Conservation (phyloP, 2,888 invertebrate species). For the Leptopilina myrica region DNA sequence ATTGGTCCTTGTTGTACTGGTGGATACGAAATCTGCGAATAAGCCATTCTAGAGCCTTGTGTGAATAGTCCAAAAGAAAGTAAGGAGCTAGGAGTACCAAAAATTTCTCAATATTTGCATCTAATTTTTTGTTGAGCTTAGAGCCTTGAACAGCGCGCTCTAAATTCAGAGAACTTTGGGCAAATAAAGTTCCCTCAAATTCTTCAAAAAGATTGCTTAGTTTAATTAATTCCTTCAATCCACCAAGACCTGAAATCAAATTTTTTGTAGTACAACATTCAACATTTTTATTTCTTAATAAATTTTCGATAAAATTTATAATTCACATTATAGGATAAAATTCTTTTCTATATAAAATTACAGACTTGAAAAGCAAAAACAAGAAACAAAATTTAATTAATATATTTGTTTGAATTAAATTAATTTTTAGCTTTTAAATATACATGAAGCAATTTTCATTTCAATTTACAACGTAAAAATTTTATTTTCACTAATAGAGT, state of each 20-base stretch:
- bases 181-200: slow-evolving; percentile 88
- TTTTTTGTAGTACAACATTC: no score
- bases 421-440: no score
- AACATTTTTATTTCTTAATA: no score
- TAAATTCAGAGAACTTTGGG: slow-evolving; percentile 85
- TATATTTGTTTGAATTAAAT: no score
- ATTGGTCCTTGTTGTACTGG: slow-evolving; percentile 89
- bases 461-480: no score
- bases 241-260: slow-evolving; percentile 81
- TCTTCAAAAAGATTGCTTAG: slow-evolving; percentile 85
- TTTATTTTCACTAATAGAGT: no score
- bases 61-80: slow-evolving; percentile 88
- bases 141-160: slow-evolving; percentile 88
- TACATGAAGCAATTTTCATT: no score
- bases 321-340: slow-evolving; percentile 15
- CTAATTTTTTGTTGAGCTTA: slow-evolving; percentile 86
- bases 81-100: slow-evolving; percentile 91
- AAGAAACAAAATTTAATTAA: no score
- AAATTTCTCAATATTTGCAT: slow-evolving; percentile 87
- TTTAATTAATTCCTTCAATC: slow-evolving; percentile 88
- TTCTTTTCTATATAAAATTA: no score
- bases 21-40: slow-evolving; percentile 93
- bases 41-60: slow-evolving; percentile 97
- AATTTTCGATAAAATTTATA: neutral
- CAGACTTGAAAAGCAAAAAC: no score